Evolutionary conservation across 1,140 invertebrate species (phyloP).

Genomic region (Daktulosphaira vitifoliae): DNA sequence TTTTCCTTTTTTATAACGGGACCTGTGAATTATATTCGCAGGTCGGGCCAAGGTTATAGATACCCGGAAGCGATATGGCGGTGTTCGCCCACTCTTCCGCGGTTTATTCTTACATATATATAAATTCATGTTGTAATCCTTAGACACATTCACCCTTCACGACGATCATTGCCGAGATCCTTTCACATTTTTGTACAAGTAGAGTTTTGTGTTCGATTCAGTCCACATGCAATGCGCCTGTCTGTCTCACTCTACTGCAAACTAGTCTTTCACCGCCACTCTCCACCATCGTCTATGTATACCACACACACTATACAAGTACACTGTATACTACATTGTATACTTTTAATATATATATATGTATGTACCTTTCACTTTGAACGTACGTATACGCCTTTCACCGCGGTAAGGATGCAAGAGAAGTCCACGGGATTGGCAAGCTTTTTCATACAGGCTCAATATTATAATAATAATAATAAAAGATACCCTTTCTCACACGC

Average conservation of each 20-base stretch:
- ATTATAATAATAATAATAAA: not conserved
- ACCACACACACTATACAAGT: no score
- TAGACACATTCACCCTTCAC: constrained; percentile 32
- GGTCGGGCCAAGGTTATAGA: constrained; percentile 1
- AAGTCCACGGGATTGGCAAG: constrained; percentile 4
- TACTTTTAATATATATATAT: no score
- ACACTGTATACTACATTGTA: no score
- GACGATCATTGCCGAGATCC: not conserved
- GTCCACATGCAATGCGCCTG: constrained; percentile 15
- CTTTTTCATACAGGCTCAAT: not conserved
- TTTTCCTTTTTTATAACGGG: not conserved
- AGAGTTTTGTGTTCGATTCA: not conserved
- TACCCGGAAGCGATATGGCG: constrained; percentile 8
- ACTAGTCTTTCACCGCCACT: constrained; percentile 14
- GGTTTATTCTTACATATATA: not conserved
- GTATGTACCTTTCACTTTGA: constrained; percentile 10
- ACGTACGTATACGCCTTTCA: constrained; percentile 11
- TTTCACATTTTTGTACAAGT: constrained; percentile 25
- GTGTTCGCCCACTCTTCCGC: not conserved
- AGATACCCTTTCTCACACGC: constrained; percentile 15
- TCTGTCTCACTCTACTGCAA: constrained; percentile 18
- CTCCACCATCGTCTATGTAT: not conserved
- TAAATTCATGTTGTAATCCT: no score
- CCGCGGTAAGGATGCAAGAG: not conserved
- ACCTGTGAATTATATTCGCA: not conserved